Conservation (phyloP, 2,797 vertebrate genomes). For the Chelidonichthys spinosus region DNA sequence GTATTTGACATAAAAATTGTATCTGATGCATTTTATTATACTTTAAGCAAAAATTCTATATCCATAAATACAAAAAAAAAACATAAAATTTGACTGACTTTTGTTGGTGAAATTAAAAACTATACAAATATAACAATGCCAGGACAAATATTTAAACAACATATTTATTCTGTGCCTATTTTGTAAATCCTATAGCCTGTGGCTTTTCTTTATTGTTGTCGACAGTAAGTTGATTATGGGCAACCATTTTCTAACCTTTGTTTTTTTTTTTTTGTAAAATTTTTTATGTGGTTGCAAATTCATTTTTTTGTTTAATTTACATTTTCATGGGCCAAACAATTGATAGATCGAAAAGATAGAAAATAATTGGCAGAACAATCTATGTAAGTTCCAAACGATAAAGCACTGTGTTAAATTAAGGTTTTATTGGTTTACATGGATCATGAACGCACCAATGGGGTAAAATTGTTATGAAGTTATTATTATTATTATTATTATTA, state of each 20-base stretch:
- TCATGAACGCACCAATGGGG: too few species aligned
- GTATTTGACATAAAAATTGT: neutral
- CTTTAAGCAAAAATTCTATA: neutral
- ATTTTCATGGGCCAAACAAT: neutral
- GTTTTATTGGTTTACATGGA: too few species aligned
- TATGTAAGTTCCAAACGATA: neutral
- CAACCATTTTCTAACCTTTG: neutral
- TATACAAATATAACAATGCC: neutral
- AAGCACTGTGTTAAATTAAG: neutral
- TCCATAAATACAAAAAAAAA: neutral
- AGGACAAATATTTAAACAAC: neutral
- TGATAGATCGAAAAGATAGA: neutral
- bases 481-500: neutral
- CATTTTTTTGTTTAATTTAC: too few species aligned
- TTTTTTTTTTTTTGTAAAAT: neutral
- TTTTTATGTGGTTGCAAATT: too few species aligned
- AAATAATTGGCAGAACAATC: neutral
- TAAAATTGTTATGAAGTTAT: neutral
- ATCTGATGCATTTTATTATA: neutral
- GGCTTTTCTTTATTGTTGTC: neutral
- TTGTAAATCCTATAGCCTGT: too few species aligned
- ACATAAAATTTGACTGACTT: neutral
- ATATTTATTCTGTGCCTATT: too few species aligned
- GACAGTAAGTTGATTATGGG: neutral
- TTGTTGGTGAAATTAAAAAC: neutral